Base-by-base conservation (phyloP, 2,888 invertebrate genomes). In the Tetranychus piercei region DNA sequence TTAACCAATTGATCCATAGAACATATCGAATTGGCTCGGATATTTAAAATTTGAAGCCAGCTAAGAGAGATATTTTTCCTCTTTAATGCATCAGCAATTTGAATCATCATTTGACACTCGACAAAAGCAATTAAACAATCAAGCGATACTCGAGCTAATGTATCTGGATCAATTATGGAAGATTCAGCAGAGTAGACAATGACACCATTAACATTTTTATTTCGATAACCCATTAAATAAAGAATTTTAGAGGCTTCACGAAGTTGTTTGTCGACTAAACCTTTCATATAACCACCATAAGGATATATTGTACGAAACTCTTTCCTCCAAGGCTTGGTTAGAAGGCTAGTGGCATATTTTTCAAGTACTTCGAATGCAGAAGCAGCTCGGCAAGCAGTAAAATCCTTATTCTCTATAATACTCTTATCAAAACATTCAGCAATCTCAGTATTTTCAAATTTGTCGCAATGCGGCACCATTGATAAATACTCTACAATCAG, bases 261-360 rank as follows among this genome's bases (percentile, higher is more conserved):
- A 80, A 93, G 84, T 82, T 91, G 89, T 3, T 89, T 87, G 80
- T 90, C 89, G 69, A 93, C 88, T 81, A 92, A 89, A 81, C 93
- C 92, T 80, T 91, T 90, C 83, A 88, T 93, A 83, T 89, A 92
- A 9, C 93, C 93, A 78, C 89, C 89, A 83, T 91, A 92, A 79
- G 90, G 85, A 71, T 45, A 76, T 20, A 76, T 74, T 6, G 70
- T 69, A 15, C 66, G 75, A 72, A 69, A 94, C 82, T 94, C 93
- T 81, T 88, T 89, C 78, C 93, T 84, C 93, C 93, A 94, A 6
- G 92, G 92, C 81, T 92, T 91, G 18, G 89, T 87, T 74, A 91
- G 84, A 77, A 94, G 84, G 83, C 93, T 92, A 75, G 88, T 89
- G 2, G 92, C 92, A 82, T 93, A 93, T 78, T 89, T 86, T 76